Evolutionary conservation across 1,140 invertebrate genomes (phyloP), one percentile per base, ranked within the genome.

Genomic region (Latrodectus geometricus): DNA sequence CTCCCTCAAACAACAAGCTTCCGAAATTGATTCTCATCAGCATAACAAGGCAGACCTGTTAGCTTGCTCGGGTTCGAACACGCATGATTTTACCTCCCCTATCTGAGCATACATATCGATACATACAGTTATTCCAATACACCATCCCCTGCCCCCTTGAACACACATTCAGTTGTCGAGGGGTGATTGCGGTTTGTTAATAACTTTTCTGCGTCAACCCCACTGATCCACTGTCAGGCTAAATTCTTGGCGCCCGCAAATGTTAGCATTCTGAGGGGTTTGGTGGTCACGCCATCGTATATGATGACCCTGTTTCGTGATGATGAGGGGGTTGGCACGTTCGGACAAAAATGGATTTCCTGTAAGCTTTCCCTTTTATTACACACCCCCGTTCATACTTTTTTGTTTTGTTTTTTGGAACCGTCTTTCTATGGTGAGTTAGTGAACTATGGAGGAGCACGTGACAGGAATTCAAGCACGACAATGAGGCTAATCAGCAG

Each of bases 241-340:
- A 17, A 61, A 61, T 17, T 61, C 54, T 61, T 61, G 11, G 54
- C 54, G 17, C 54, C 54, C 54, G 17, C 54, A 14, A 61, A 61
- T 61, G 54, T 61, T 61, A 61, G 8, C 54, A 61, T 61, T 61
- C 54, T 61, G 54, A 14, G 17, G 17, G 54, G 17, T 61, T 61
- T 0, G 11, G 17, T 61, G 54, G 54, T 35, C 54, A 61, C 54
- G 54, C 54, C 54, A 61, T 61, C 8, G 11, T 8, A 61, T 2
- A 61, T 61, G 54, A 61, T 61, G 54, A 61, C 54, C 54, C 54
- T 61, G 54, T 61, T 61, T 61, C 54, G 54, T 61, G 54, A 61
- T 11, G 11, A 61, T 61, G 35, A 61, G 54, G 54, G 54, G 54
- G 54, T 61, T 61, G 54, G 17, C 54, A 61, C 54, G 11, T 17